These are phyloP conservation scores for Oreochromis mossambicus DNA, from an alignment of 2,797 vertebrate genomes.

Conservation along the genomic window DNA sequence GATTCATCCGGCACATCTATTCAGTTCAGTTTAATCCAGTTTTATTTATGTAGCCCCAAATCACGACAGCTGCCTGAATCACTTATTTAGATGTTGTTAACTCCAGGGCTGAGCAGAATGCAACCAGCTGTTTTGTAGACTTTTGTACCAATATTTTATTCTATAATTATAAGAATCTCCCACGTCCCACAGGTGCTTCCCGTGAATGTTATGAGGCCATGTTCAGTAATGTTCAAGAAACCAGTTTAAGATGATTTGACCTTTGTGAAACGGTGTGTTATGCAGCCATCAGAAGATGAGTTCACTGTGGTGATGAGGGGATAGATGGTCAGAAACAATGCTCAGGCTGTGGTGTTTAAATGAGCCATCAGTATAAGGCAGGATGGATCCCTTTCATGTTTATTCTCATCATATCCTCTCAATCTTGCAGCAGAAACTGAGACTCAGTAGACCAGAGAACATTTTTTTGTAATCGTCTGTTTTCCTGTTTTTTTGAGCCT, in stretches of 20 bases:
- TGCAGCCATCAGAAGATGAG: not conserved
- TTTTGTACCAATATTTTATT: not conserved
- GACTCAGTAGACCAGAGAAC: not conserved
- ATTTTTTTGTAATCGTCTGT: not conserved
- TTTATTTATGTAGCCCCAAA: not conserved
- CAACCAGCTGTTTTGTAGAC: not conserved
- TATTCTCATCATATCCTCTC: not conserved
- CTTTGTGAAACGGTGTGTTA: not conserved
- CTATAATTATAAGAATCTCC: not conserved
- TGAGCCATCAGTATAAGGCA: not conserved
- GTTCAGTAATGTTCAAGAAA: not conserved
- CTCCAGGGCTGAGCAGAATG: not conserved
- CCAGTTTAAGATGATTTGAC: not conserved
- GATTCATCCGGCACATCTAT: not conserved
- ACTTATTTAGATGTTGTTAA: not conserved
- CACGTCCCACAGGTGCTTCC: rapidly evolving
- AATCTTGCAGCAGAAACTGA: not conserved
- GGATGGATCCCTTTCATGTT: too few species aligned
- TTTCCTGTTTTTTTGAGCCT: not conserved
- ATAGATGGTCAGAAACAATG: not conserved
- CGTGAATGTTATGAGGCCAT: not conserved
- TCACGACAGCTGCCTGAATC: not conserved
- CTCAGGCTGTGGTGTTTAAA: not conserved
- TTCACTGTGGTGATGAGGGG: not conserved
- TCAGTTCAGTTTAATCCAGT: not conserved